Base-by-base conservation (phyloP, 1,140 invertebrate species). In the Drosophila subpulchrella region DNA sequence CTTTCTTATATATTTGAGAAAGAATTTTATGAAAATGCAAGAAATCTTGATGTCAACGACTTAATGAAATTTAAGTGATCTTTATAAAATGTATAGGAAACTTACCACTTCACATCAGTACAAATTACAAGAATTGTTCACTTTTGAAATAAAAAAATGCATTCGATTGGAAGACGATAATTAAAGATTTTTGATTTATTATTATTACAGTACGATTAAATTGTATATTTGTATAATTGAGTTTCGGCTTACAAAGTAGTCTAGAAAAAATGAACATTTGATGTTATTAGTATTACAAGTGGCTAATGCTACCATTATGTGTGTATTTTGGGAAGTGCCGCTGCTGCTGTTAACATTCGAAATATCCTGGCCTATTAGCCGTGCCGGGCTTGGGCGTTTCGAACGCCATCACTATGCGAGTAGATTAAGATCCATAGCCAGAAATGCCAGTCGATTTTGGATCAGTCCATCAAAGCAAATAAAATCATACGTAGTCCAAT, bases 351-450 rank as follows among this genome's bases (percentile, higher is more conserved):
- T 62, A 77, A 66, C 81, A 80, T 76, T 75, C 17, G 42, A 71
- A 55, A 58, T 53, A 50, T 41, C 20, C 36, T 58, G 46, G 47
- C 56, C 78, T 73, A 58, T 82, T 57, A 75, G 58, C 36, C 48
- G 42, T 71, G 57, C 36, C 65, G 57, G 59, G 70, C 41, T 78
- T 78, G 61, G 61, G 82, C 82, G 82, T 86, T 85, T 84, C 51
- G 7, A 85, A 77, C 62, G 73, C 63, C 73, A 77, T 68, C 61
- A 71, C 53, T 58, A 30, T 71, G 39, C 48, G 50, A 67, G 66
- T 68, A 51, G 32, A 66, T 8, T 27, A 51, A 65, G 60, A 34
- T 30, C 42, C 8, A 41, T 48, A 20, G 38, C 34, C 30, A 20
- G 42, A 38, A 20, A 11, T 48, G 34, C 15, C 36, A 66, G 30